A percentile compares a stretch with the other conserved stretches of the same genome.
phyloP scores from a whole-genome alignment of 2,797 vertebrate species.

The Xenopus petersii region DNA sequence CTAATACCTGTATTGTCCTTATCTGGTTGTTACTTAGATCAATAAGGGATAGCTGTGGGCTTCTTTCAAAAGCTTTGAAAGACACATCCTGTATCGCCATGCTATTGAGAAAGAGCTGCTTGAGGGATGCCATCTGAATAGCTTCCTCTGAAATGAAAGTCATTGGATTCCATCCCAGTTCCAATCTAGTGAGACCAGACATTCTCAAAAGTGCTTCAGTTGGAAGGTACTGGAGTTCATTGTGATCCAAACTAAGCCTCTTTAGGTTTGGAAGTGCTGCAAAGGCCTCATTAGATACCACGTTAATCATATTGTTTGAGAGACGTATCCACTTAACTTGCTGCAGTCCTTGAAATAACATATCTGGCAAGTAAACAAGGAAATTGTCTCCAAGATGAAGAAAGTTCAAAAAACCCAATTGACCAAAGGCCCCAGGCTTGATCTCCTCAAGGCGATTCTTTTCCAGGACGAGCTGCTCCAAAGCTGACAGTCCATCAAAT shows the following conservation, averaged over 20 bases:
- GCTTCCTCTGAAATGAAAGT: slow-evolving; percentile 81
- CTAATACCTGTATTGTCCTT: slow-evolving; percentile 73
- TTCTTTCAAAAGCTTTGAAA: slow-evolving; percentile 70
- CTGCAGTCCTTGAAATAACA: slow-evolving; percentile 90
- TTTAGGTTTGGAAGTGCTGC: slow-evolving; percentile 77
- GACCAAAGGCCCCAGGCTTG: slow-evolving; percentile 82
- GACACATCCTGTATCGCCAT: slow-evolving; percentile 85
- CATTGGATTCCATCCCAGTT: slow-evolving; percentile 89
- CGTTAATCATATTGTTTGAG: slow-evolving; percentile 85
- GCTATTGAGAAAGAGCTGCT: slow-evolving; percentile 82
- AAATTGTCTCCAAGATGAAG: slow-evolving; percentile 83
- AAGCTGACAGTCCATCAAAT: slow-evolving; percentile 81
- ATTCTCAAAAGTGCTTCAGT: slow-evolving; percentile 82
- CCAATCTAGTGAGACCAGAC: slow-evolving; percentile 71
- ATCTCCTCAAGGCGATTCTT: slow-evolving; percentile 86
- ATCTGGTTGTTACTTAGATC: slow-evolving; percentile 88
- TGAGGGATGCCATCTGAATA: slow-evolving; percentile 78
- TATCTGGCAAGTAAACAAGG: slow-evolving; percentile 87
- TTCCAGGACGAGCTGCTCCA: slow-evolving; percentile 81
- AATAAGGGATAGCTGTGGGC: slow-evolving; percentile 74
- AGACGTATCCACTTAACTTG: slow-evolving; percentile 83
- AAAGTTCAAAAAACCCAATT: slow-evolving; percentile 80
- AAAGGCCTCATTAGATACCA: slow-evolving; percentile 83
- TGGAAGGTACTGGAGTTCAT: slow-evolving; percentile 87
- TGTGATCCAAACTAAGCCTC: slow-evolving; percentile 87